Conservation (phyloP, 2,113 vertebrate genomes). For the Caretta caretta region DNA sequence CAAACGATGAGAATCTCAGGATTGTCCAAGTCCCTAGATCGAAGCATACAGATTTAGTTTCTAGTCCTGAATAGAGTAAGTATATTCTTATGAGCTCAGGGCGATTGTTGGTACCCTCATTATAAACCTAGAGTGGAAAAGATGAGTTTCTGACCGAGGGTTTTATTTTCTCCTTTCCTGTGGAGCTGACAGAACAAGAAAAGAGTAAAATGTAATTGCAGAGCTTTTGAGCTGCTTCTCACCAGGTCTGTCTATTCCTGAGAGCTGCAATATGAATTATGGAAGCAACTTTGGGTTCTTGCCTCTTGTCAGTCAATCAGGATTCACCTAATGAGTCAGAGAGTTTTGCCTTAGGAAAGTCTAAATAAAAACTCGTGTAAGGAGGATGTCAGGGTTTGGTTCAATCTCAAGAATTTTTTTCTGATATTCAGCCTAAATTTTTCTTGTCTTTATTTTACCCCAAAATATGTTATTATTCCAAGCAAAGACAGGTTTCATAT, state of each 20-base stretch:
- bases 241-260: not conserved
- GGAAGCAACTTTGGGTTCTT: not conserved
- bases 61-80: not conserved
- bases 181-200: not conserved
- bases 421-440: not conserved
- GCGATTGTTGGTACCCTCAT: fast-evolving
- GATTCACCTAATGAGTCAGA: not conserved
- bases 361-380: not conserved
- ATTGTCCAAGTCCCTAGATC: not conserved
- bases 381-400: not conserved
- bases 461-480: constrained; percentile 1
- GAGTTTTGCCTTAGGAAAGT: not conserved
- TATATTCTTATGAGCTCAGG: not conserved
- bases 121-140: not conserved
- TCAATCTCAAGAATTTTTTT: not conserved
- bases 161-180: not conserved
- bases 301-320: not conserved
- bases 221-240: not conserved
- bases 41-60: not conserved
- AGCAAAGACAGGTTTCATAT: not conserved
- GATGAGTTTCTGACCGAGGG: not conserved
- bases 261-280: not conserved
- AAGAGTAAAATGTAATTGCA: not conserved
- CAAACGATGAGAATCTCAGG: not conserved
- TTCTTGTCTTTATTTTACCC: not conserved